phyloP scores from a whole-genome alignment of 1,140 invertebrate species.

The Temnothorax curvispinosus region DNA sequence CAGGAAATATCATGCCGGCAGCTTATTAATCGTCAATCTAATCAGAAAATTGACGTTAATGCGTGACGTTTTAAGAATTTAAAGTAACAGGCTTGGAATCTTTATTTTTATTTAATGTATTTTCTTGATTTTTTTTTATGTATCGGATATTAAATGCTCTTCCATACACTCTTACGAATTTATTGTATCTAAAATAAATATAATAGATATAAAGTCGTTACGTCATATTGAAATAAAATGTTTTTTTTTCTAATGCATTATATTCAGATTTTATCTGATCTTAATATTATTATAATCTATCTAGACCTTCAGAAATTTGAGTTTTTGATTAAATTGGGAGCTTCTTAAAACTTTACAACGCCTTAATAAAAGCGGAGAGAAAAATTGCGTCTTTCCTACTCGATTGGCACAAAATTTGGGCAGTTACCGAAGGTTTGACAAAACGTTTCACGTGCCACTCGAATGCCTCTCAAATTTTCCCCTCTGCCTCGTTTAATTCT shows the following conservation, averaged over 20 bases:
- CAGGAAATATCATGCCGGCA: neutral
- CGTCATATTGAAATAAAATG: neutral
- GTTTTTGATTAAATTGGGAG: slow-evolving; percentile 16
- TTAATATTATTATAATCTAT: slow-evolving; percentile 11
- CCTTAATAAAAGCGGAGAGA: neutral
- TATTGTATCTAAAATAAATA: neutral
- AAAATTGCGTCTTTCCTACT: slow-evolving; percentile 15
- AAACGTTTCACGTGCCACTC: neutral
- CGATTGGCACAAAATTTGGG: slow-evolving; percentile 13
- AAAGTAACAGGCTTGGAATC: neutral
- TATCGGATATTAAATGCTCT: neutral
- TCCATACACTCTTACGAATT: neutral
- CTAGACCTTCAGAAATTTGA: neutral
- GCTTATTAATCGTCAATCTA: neutral
- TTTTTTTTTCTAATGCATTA: neutral
- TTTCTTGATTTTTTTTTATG: neutral
- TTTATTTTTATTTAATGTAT: neutral
- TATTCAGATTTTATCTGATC: neutral
- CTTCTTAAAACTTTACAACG: neutral
- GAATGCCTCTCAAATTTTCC: neutral
- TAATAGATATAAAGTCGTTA: neutral
- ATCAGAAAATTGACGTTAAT: neutral
- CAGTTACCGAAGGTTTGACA: neutral
- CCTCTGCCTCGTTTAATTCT: neutral
- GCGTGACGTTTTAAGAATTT: neutral